These are phyloP conservation scores for Drosophila sproati DNA, from an alignment of 1,140 invertebrate species.

Conservation along the genomic window DNA sequence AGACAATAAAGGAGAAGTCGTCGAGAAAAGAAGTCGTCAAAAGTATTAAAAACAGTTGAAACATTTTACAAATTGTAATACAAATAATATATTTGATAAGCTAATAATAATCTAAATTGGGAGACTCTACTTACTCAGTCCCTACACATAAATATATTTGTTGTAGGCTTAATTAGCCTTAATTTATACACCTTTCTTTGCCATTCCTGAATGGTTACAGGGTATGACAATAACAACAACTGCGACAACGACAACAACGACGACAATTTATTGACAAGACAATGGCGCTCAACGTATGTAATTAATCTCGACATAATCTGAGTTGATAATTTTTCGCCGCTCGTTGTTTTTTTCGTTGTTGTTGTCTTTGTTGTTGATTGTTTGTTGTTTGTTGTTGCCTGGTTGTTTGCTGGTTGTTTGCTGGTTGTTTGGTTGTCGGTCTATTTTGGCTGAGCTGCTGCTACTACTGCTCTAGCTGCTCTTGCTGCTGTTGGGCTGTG, in stretches of 20 bases:
- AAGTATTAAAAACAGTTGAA: too few relatives aligned
- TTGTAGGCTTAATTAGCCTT: background rate
- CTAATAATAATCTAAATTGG: too few relatives aligned
- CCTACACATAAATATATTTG: too few relatives aligned
- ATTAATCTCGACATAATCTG: slow-evolving; percentile 83
- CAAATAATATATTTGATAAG: too few relatives aligned
- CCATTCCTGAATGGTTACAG: background rate
- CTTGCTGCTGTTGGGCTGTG: background rate
- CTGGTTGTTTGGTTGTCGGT: slow-evolving; percentile 51
- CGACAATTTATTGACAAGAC: slow-evolving; percentile 82
- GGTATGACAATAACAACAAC: slow-evolving; percentile 48
- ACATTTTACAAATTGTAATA: too few relatives aligned
- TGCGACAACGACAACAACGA: slow-evolving; percentile 48
- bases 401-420: slow-evolving; percentile 24
- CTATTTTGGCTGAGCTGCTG: slow-evolving; percentile 68
- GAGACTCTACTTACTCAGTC: too few relatives aligned
- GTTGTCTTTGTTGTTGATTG: slow-evolving; percentile 27
- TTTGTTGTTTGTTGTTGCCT: slow-evolving; percentile 42
- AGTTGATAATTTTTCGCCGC: slow-evolving; percentile 80
- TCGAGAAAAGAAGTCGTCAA: too few relatives aligned
- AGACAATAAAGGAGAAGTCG: too few relatives aligned
- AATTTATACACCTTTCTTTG: background rate
- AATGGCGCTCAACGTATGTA: slow-evolving; percentile 81
- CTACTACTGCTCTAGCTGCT: background rate
- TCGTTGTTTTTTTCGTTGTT: slow-evolving; percentile 53